Evolutionary conservation across 1,140 invertebrate genomes (phyloP).

Genomic region (Oryzaephilus surinamensis): DNA sequence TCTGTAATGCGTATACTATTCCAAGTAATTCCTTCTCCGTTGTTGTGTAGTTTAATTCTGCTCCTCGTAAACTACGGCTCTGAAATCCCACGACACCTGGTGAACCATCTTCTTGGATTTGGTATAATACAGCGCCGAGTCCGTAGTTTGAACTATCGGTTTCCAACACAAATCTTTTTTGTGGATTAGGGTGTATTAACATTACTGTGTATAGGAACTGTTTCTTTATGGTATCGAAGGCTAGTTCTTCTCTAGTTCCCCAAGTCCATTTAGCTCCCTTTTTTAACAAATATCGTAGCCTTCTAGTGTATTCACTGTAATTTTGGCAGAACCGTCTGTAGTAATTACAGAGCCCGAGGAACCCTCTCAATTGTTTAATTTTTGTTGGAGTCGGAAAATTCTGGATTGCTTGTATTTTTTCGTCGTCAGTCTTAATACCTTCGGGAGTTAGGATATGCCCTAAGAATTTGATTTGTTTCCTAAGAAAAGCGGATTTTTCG

Average conservation of each 20-base stretch:
- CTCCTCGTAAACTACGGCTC: slow-evolving; percentile 13
- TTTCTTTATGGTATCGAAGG: not conserved
- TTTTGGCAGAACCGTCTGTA: not conserved
- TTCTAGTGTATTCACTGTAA: not conserved
- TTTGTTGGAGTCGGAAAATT: slow-evolving; percentile 13
- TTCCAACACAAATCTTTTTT: not conserved
- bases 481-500: slow-evolving; percentile 7
- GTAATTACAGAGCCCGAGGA: slow-evolving; percentile 6
- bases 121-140: slow-evolving; percentile 21
- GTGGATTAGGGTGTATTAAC: not conserved
- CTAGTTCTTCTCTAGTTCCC: not conserved
- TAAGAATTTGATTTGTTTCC: slow-evolving; percentile 9
- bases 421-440: slow-evolving; percentile 9
- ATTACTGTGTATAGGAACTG: not conserved
- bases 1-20: slow-evolving; percentile 26
- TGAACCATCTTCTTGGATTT: slow-evolving; percentile 10
- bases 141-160: too few relatives aligned
- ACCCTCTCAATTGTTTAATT: slow-evolving; percentile 13
- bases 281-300: not conserved
- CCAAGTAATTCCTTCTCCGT: slow-evolving; percentile 31
- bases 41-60: slow-evolving; percentile 24
- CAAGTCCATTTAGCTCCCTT: not conserved
- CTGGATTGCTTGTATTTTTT: slow-evolving; percentile 9
- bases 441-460: slow-evolving; percentile 8
- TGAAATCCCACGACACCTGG: slow-evolving; percentile 15